These are phyloP conservation scores for Drosophila parabipectinata DNA, from an alignment of 1,140 invertebrate genomes.

Conservation along the genomic window DNA sequence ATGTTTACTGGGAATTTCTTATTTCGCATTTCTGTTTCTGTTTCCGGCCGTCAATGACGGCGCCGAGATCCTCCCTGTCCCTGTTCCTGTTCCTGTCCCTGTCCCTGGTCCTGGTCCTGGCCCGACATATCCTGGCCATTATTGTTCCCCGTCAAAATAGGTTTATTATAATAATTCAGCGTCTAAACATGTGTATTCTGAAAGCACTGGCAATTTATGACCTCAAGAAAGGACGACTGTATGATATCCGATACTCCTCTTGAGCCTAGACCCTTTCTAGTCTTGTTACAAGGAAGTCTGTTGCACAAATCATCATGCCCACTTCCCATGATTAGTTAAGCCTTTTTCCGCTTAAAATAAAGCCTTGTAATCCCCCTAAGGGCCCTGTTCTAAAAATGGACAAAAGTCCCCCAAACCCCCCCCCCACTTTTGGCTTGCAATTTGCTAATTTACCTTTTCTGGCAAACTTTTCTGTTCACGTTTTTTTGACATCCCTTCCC, in stretches of 20 bases:
- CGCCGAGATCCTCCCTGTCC: neutral
- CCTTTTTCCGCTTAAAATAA: too few relatives aligned
- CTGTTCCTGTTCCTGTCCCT: too few relatives aligned
- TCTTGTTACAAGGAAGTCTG: too few relatives aligned
- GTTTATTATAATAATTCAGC: conserved; percentile 82
- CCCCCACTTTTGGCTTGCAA: conserved; percentile 4
- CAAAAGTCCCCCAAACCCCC: neutral
- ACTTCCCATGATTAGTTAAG: too few relatives aligned
- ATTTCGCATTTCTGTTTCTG: conserved; percentile 63
- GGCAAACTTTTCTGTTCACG: neutral
- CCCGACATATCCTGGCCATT: conserved; percentile 5
- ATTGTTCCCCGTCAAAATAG: conserved; percentile 54
- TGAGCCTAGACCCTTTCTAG: too few relatives aligned
- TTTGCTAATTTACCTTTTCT: conserved; percentile 2
- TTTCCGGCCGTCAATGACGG: conserved; percentile 40
- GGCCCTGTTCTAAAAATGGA: neutral
- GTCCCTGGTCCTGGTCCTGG: neutral
- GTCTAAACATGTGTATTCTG: conserved; percentile 62
- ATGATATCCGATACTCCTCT: too few relatives aligned
- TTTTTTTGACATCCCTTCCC: conserved; percentile 3
- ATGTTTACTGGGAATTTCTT: conserved; percentile 59
- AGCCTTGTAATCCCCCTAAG: neutral
- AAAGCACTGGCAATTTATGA: conserved; percentile 24
- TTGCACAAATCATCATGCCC: too few relatives aligned
- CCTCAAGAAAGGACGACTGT: neutral